Conservation (phyloP, 2,888 invertebrate genomes). For the Leptopilina drosophilae region DNA sequence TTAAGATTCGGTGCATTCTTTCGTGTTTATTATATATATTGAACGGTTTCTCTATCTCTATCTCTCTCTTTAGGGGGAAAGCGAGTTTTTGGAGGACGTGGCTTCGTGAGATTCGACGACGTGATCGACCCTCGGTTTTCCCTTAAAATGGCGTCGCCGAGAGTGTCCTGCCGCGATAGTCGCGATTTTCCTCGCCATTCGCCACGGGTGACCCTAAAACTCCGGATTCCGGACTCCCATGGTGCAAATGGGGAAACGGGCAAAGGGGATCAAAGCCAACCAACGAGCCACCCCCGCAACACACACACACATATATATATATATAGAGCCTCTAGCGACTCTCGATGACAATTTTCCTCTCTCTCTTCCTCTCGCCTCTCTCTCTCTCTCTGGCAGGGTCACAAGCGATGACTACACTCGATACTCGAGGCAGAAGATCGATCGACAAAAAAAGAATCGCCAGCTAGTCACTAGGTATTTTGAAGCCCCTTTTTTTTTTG, state of each 20-base stretch:
- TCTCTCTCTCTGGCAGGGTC: slow-evolving; percentile 26
- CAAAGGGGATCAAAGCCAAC: slow-evolving; percentile 27
- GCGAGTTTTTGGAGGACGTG: slow-evolving; percentile 19
- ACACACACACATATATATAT: neutral
- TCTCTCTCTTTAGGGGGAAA: slow-evolving; percentile 2
- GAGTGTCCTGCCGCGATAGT: slow-evolving; percentile 41
- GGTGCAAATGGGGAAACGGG: slow-evolving; percentile 39
- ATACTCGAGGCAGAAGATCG: slow-evolving; percentile 35
- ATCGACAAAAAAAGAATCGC: slow-evolving; percentile 34
- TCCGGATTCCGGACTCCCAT: slow-evolving; percentile 40
- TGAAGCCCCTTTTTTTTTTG: slow-evolving; percentile 3
- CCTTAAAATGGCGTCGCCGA: slow-evolving; percentile 39
- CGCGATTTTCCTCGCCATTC: slow-evolving; percentile 45
- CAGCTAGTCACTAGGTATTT: slow-evolving; percentile 20
- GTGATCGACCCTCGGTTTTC: slow-evolving; percentile 32
- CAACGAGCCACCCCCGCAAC: slow-evolving; percentile 16
- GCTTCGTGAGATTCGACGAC: slow-evolving; percentile 22
- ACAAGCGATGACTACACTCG: slow-evolving; percentile 31
- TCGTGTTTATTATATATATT: neutral
- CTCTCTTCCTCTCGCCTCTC: neutral
- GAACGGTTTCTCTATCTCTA: slow-evolving; percentile 1
- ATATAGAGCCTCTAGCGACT: slow-evolving; percentile 21
- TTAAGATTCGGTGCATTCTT: slow-evolving; percentile 37
- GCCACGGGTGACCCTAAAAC: slow-evolving; percentile 42
- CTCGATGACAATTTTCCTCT: slow-evolving; percentile 21